Base-by-base conservation (phyloP, 2,113 vertebrate species). In the Coryphaenoides rupestris region DNA sequence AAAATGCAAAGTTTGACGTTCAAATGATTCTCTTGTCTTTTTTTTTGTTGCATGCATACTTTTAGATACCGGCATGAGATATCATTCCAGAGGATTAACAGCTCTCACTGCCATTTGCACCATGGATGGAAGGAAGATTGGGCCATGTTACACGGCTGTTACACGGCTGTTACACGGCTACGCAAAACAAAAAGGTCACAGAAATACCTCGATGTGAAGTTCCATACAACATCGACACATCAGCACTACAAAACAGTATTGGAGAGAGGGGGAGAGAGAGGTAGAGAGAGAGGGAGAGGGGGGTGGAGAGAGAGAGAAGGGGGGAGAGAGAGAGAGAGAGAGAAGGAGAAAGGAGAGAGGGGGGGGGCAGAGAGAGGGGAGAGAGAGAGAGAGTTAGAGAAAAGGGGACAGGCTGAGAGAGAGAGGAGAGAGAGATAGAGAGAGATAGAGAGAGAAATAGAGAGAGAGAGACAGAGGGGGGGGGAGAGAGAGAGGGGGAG, bases 21-120 rank as follows among this genome's bases (percentile, higher is more conserved):
- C 12, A 66, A 50, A 77, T 74, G 88, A 91, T 86, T 86, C 88
- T 87, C 47, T 86, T 65, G 77, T 40, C 13, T 33, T 33, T 65
- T 80, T 92, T 89, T 33, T 33, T 65, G 79, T 92, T 89, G 93
- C 95, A 96, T 96, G 95, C 95, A n/a, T n/a, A 87, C 33, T 40
- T 92, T 92, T 92, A 89, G 85, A 92, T 84, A 88, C 88, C 88
- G 86, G 88, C 87, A 89, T 88, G 83, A 89, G 84, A 84, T 86
- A 76, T 81, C 85, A 79, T 84, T 91, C 78, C 55, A 61, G 63
- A 84, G 88, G 83, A 85, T 82, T 87, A 87, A 88, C 85, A 68
- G 90, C 91, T 91, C 91, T 92, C 89, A 89, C 87, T 82, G 89
- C 90, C 88, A 90, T 92, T 10, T 90, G 93, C 91, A 92, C 90